These are phyloP conservation scores for Mus minutoides DNA, from an alignment of 2,797 vertebrate species.

Conservation along the genomic window DNA sequence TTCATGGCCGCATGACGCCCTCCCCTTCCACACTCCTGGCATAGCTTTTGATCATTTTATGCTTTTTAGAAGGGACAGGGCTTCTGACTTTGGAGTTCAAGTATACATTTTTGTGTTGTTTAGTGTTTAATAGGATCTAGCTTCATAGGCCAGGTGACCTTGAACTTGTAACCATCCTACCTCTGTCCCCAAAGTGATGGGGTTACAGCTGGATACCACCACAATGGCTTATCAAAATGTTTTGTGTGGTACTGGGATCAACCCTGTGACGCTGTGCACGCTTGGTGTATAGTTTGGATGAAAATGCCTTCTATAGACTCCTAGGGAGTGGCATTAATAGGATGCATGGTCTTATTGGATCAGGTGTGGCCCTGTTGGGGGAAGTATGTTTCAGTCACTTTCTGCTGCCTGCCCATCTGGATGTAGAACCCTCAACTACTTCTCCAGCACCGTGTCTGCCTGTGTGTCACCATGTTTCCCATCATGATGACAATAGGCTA, in stretches of 20 bases:
- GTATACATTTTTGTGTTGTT: not conserved
- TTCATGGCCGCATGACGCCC: not conserved
- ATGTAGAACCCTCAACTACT: no score
- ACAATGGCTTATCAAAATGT: not conserved
- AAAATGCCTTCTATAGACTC: not conserved
- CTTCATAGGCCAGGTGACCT: not conserved
- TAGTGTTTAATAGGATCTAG: not conserved
- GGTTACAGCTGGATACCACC: not conserved
- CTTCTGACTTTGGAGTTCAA: not conserved
- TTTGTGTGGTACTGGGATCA: not conserved
- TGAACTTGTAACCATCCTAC: not conserved
- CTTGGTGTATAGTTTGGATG: not conserved
- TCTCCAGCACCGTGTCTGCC: not conserved
- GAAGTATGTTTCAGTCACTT: not conserved
- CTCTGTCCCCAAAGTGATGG: not conserved
- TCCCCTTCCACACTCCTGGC: not conserved
- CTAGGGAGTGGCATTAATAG: no score
- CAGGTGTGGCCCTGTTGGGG: not conserved
- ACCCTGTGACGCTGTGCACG: not conserved
- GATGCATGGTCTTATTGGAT: not conserved
- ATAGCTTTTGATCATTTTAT: no score
- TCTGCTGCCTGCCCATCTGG: not conserved
- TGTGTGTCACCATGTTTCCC: no score
- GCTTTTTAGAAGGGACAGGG: not conserved
- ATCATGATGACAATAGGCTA: not conserved